A percentile compares a stretch with the other conserved stretches of the same genome.
Evolutionary conservation across 2,113 vertebrate genomes (phyloP).

Genomic region (Bos javanicus): DNA sequence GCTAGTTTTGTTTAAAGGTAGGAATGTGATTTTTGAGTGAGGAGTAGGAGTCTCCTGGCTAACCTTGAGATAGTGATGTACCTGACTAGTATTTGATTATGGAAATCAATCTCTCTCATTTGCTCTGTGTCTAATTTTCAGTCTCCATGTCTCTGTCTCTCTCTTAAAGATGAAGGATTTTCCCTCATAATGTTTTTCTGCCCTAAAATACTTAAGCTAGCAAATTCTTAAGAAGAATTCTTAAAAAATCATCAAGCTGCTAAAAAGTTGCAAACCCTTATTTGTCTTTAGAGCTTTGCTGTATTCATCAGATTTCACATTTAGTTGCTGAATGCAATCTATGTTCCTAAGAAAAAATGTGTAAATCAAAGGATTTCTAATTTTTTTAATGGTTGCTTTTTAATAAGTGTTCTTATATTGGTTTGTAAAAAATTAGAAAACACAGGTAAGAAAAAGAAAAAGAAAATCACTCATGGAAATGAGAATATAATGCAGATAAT

Average conservation of each 20-base stretch:
- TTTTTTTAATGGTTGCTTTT: not conserved
- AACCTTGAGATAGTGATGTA: not conserved
- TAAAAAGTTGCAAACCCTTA: not conserved
- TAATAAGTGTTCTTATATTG: not conserved
- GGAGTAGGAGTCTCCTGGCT: not conserved
- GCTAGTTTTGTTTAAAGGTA: not conserved
- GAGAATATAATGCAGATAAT: not conserved
- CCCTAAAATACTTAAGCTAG: not conserved
- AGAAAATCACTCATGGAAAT: not conserved
- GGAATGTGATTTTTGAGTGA: not conserved
- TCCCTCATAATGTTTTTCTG: not conserved
- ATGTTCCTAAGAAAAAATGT: not conserved
- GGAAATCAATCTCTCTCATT: not conserved
- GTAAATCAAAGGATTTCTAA: not conserved
- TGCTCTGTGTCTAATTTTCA: not conserved
- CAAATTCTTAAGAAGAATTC: not conserved
- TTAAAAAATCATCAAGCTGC: not conserved
- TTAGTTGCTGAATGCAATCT: not conserved
- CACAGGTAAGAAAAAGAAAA: not conserved
- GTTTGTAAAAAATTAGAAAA: not conserved
- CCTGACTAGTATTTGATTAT: not conserved
- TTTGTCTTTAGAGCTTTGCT: not conserved
- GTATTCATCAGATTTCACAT: not conserved
- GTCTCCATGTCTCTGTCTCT: not conserved
- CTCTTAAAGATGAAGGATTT: not conserved